Conservation (phyloP, 2,888 invertebrate genomes). For the Diarsia mendica region DNA sequence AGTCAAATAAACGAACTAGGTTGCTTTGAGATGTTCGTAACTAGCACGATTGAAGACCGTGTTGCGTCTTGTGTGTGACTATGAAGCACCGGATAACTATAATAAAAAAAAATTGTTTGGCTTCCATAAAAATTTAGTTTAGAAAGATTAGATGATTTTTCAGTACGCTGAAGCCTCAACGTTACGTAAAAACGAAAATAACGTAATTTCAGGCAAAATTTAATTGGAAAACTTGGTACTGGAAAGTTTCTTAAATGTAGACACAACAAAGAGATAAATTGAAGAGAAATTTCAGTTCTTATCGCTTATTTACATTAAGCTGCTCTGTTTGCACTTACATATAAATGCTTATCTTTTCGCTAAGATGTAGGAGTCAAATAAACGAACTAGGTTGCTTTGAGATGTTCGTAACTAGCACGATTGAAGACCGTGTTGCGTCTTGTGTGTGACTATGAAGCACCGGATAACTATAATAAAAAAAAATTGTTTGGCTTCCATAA, state of each 20-base stretch:
- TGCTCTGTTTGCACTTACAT: conserved; percentile 49
- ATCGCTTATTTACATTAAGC: conserved; percentile 15
- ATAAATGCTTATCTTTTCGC: conserved; percentile 54
- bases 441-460: background rate
- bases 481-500: background rate
- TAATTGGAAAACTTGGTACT: background rate
- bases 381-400: conserved; percentile 36
- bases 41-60: background rate
- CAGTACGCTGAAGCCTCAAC: background rate
- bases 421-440: background rate
- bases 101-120: too few relatives aligned
- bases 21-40: conserved; percentile 26
- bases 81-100: background rate
- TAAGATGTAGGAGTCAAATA: conserved; percentile 33
- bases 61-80: background rate
- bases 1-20: conserved; percentile 35
- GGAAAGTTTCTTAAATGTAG: background rate
- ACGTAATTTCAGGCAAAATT: background rate
- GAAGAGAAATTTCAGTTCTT: background rate
- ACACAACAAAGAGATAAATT: background rate
- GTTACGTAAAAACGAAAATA: background rate
- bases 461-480: background rate
- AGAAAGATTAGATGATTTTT: background rate
- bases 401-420: background rate
- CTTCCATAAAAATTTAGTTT: background rate